Conservation (phyloP, 2,888 invertebrate species). For the Lasiommata megera region DNA sequence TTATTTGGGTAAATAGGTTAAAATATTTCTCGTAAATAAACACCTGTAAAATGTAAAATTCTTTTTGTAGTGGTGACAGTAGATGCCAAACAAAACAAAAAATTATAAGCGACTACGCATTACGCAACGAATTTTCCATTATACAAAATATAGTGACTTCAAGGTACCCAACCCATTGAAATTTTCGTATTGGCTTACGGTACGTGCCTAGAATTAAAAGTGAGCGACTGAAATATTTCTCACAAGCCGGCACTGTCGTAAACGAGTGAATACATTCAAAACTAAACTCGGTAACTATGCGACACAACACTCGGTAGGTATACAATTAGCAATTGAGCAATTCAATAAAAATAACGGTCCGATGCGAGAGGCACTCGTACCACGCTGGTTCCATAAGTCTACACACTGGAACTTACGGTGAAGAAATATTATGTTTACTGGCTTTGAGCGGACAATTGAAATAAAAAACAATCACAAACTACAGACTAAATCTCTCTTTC, state of each 20-base stretch:
- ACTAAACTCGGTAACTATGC: slow-evolving; percentile 17
- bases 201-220: neutral
- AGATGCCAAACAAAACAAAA: no score
- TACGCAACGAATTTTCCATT: neutral
- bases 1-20: no score
- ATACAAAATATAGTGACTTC: neutral
- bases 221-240: slow-evolving; percentile 1
- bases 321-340: slow-evolving; percentile 34
- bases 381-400: neutral
- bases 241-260: slow-evolving; percentile 10
- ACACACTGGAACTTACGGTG: no score
- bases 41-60: no score
- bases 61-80: no score
- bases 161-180: neutral
- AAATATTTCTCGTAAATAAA: no score
- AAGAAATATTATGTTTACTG: no score
- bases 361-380: neutral
- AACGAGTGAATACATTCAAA: slow-evolving; percentile 27
- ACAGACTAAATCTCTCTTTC: no score
- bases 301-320: slow-evolving; percentile 18
- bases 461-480: no score
- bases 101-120: no score
- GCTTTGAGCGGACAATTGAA: no score
- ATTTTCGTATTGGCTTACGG: neutral
- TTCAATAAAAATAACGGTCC: slow-evolving; percentile 29